phyloP scores from a whole-genome alignment of 2,797 vertebrate species.

The Dendrocincla tyrannina region DNA sequence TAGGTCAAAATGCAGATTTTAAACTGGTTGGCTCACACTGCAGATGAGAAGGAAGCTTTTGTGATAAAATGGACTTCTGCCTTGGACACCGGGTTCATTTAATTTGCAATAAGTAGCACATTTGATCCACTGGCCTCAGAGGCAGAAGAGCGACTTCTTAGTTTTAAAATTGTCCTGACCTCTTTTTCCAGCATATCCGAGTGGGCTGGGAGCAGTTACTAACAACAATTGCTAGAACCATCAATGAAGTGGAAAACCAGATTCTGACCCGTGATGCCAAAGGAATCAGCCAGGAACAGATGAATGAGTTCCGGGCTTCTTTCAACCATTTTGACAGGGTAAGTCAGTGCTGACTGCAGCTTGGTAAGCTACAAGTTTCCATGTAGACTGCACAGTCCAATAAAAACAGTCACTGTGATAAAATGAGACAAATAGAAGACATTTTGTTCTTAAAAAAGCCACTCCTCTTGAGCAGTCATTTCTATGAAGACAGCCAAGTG shows the following conservation, averaged over 20 bases:
- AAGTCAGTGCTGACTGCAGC: slow-evolving; percentile 18
- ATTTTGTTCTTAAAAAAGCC: neutral
- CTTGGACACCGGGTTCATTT: neutral
- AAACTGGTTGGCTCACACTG: neutral
- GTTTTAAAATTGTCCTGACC: neutral
- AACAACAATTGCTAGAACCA: slow-evolving; percentile 96
- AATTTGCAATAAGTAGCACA: neutral
- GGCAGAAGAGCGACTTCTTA: neutral
- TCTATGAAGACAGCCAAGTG: neutral
- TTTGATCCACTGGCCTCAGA: neutral
- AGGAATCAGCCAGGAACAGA: slow-evolving; percentile 97
- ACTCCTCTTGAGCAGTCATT: neutral
- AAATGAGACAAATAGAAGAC: neutral
- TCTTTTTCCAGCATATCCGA: slow-evolving; percentile 87
- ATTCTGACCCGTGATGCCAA: slow-evolving; percentile 96
- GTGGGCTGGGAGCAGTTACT: slow-evolving; percentile 99
- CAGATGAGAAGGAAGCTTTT: neutral
- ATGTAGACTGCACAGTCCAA: neutral
- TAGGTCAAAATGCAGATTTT: neutral
- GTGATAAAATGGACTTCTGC: neutral
- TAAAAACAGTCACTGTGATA: neutral
- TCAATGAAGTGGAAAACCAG: slow-evolving; percentile 98
- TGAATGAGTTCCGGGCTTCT: slow-evolving; percentile 96
- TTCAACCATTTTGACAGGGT: slow-evolving; percentile 99
- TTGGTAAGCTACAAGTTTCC: neutral